Evolutionary conservation across 1,140 invertebrate species (phyloP).

Genomic region (Charaxes varanes): DNA sequence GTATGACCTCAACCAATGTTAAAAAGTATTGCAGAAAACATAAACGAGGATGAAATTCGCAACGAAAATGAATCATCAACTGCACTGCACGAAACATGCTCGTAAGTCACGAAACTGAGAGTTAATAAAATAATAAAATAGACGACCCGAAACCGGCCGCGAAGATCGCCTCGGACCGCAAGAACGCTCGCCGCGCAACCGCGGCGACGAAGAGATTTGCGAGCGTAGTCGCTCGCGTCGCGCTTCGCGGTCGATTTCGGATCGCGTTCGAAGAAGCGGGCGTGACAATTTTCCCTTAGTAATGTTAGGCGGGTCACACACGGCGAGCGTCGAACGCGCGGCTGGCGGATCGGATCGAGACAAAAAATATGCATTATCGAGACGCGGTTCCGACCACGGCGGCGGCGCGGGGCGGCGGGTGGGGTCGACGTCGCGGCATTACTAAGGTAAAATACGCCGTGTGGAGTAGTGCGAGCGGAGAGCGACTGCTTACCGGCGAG

Average conservation of each 20-base stretch:
- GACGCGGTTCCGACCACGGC: slow-evolving; percentile 20
- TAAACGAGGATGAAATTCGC: slow-evolving; percentile 19
- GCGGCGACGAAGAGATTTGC: too few species aligned
- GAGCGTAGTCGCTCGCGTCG: slow-evolving; percentile 27
- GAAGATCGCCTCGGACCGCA: too few species aligned
- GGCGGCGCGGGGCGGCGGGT: slow-evolving; percentile 10
- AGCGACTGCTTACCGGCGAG: slow-evolving; percentile 43
- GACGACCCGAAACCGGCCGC: slow-evolving; percentile 32
- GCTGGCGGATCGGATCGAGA: slow-evolving; percentile 28
- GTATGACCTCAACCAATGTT: slow-evolving; percentile 13
- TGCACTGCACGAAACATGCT: slow-evolving; percentile 41
- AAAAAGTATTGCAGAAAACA: slow-evolving; percentile 8
- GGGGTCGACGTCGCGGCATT: slow-evolving; percentile 38
- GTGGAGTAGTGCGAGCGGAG: slow-evolving; percentile 24
- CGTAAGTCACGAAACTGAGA: slow-evolving; percentile 28
- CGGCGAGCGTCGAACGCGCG: slow-evolving; percentile 9
- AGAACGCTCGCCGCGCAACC: neutral
- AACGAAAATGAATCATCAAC: slow-evolving; percentile 28
- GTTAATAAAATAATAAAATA: slow-evolving; percentile 28
- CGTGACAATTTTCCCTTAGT: slow-evolving; percentile 65
- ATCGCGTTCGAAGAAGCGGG: slow-evolving; percentile 21
- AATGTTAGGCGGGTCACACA: slow-evolving; percentile 34
- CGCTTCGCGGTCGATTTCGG: slow-evolving; percentile 17
- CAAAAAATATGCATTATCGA: slow-evolving; percentile 55
- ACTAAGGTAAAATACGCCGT: slow-evolving; percentile 57